A percentile compares a stretch with the other conserved stretches of the same genome.
Conservation (phyloP, 2,888 invertebrate genomes). For the Eristalis pertinax region DNA sequence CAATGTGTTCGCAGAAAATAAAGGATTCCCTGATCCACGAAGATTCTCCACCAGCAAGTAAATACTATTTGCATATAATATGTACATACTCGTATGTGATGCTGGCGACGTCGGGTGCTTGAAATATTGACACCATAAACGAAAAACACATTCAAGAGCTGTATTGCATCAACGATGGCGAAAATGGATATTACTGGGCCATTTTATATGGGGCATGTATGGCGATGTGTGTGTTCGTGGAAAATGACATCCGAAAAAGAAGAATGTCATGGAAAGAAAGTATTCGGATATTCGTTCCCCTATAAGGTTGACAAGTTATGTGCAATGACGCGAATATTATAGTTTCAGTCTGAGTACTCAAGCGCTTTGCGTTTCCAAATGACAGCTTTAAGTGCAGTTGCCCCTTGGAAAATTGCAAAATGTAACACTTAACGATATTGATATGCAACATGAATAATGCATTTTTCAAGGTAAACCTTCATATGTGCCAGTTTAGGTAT, state of each 20-base stretch:
- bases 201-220: constrained; percentile 26
- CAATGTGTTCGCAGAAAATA: constrained; percentile 54
- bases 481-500: too few relatives aligned
- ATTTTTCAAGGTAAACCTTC: background rate
- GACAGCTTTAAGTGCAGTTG: constrained; percentile 8
- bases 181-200: constrained; percentile 46
- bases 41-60: constrained; percentile 27
- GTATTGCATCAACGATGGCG: constrained; percentile 29
- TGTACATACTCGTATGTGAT: background rate
- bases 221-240: background rate
- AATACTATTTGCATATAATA: background rate
- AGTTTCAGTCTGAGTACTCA: constrained; percentile 55
- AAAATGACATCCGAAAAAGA: background rate
- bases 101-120: constrained; percentile 47
- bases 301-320: constrained; percentile 66
- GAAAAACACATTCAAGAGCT: constrained; percentile 31
- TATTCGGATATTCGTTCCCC: constrained; percentile 58
- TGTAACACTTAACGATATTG: background rate
- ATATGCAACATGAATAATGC: background rate
- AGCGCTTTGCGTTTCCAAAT: constrained; percentile 25
- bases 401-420: background rate
- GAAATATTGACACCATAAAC: constrained; percentile 65
- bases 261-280: constrained; percentile 39
- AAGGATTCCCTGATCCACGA: constrained; percentile 34
- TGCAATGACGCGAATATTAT: constrained; percentile 65